These are phyloP conservation scores for Cyprinus carpio DNA, from an alignment of 2,113 vertebrate species.

Conservation along the genomic window DNA sequence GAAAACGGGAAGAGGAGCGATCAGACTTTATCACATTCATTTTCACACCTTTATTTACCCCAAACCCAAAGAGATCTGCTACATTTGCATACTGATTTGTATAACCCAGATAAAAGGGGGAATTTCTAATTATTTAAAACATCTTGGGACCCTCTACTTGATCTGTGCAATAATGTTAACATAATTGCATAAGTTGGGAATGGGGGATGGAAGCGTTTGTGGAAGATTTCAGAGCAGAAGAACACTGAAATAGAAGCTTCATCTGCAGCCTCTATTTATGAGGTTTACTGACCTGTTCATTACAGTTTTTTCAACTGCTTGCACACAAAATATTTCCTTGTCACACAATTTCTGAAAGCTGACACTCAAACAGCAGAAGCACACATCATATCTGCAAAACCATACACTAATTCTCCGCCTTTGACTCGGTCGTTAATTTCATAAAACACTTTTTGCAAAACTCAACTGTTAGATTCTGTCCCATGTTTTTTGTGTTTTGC, in stretches of 20 bases:
- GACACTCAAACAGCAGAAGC: too few relatives aligned
- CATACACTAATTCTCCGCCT: too few relatives aligned
- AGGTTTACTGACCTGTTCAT: not conserved
- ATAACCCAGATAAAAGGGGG: conserved; percentile 77
- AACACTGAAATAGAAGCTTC: not conserved
- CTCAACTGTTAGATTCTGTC: too few relatives aligned
- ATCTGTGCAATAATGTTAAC: conserved; percentile 83
- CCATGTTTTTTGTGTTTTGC: too few relatives aligned
- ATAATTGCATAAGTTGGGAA: conserved; percentile 80
- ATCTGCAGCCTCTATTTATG: not conserved
- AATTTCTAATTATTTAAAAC: conserved; percentile 83
- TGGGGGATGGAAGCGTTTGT: conserved; percentile 62
- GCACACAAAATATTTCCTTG: too few relatives aligned
- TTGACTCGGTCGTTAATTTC: too few relatives aligned
- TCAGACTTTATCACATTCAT: conserved; percentile 73
- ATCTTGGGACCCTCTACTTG: conserved; percentile 78
- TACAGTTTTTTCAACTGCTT: not conserved
- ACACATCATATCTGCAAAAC: too few relatives aligned
- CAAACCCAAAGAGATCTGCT: conserved; percentile 73
- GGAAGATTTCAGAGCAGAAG: conserved; percentile 57
- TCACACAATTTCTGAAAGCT: too few relatives aligned
- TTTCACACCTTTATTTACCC: conserved; percentile 82
- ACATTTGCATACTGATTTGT: conserved; percentile 81
- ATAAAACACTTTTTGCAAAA: too few relatives aligned
- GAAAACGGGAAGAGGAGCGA: conserved; percentile 73